phyloP scores from a whole-genome alignment of 2,888 invertebrate species.

The Orgyia antiqua region DNA sequence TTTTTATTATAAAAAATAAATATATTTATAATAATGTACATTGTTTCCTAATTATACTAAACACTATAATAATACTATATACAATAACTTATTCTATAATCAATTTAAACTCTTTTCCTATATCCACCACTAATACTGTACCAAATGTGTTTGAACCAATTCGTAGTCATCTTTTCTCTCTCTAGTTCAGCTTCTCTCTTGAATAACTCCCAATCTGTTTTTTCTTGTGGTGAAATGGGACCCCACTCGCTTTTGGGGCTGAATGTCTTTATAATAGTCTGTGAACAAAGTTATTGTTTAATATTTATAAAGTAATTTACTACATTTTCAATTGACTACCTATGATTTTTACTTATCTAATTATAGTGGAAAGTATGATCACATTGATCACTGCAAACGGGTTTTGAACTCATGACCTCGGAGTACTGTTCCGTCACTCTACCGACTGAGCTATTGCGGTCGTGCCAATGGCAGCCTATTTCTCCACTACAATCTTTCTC shows the following conservation, averaged over 20 bases:
- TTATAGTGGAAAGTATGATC: no score
- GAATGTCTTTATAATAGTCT: conserved; percentile 66
- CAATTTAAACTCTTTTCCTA: conserved; percentile 11
- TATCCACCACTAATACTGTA: conserved; percentile 40
- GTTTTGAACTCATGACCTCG: no score
- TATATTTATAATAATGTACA: background rate
- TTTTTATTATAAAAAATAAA: no score
- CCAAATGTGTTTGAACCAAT: conserved; percentile 37
- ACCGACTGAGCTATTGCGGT: no score
- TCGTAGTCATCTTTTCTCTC: conserved; percentile 29
- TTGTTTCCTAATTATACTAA: background rate
- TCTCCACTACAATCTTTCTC: no score
- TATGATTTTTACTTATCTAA: no score
- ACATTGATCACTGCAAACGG: no score
- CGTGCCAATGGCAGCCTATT: no score
- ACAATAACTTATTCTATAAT: background rate
- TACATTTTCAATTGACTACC: no score
- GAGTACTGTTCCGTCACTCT: no score
- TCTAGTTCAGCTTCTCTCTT: conserved; percentile 59
- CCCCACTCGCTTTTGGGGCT: conserved; percentile 79
- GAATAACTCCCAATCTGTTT: conserved; percentile 77
- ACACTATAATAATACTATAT: background rate
- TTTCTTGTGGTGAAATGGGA: conserved; percentile 68
- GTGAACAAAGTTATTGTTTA: no score
- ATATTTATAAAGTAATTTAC: no score